Evolutionary conservation across 2,888 invertebrate species (phyloP), one percentile per base, ranked within the genome.

Genomic region (Andrena praecox): DNA sequence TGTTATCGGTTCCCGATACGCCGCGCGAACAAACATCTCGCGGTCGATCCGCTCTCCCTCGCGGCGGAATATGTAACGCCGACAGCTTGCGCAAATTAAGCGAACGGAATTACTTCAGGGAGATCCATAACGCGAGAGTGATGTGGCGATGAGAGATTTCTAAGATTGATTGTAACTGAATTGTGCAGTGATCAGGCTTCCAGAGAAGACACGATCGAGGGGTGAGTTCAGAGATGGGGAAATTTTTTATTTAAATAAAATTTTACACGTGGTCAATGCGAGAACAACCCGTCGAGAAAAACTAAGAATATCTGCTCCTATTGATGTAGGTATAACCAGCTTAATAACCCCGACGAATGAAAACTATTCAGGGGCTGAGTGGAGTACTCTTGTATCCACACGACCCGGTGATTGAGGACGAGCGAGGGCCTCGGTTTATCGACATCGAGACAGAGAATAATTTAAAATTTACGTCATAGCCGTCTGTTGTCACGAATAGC

Each of bases 401-500:
- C 6, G 64, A 64, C 7, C 12, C 16, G 24, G n/a, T 42, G 24
- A 63, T 35, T 42, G 35, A 42, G 24, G 24, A 20, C 20, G 7
- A 69, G 59, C 35, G 8, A 48, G 31, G 16, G 4, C 0, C 3
- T 48, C 3, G 12, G 60, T 33, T 16, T 62, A 71, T 42, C 50
- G 31, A 16, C 24, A 24, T 5, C 33, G 16, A 33, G n/a, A 7
- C 24, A 12, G 20, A 42, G 78, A 85, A 77, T 72, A 77, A 82
- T 82, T 76, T 64, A 68, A 56, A 72, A 72, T 64, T 80, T 70
- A 35, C 74, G 76, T 68, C 71, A 63, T 27, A 27, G 62, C 48
- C 62, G 73, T 27, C 62, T 29, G 60, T 31, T 64, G 56, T 54
- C 27, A 31, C 16, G 73, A 31, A 31, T 75, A 85, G 77, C 77